A percentile compares a stretch with the other conserved stretches of the same genome.
phyloP scores from a whole-genome alignment of 2,797 vertebrate genomes.

The Agapornis canus region DNA sequence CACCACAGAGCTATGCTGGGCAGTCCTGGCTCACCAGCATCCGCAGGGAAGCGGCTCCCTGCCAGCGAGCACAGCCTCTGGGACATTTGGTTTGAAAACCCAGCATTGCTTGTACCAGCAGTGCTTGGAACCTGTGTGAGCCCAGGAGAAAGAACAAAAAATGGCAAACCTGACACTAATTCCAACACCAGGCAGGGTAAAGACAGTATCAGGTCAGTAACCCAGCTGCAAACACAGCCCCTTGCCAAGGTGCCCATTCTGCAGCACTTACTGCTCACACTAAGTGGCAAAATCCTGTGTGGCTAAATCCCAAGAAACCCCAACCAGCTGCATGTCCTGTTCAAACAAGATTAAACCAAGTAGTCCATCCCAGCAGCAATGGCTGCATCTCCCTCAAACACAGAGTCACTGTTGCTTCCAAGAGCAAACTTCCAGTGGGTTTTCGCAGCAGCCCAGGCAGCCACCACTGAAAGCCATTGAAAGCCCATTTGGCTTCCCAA shows the following conservation, averaged over 20 bases:
- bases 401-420: neutral
- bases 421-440: neutral
- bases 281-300: neutral
- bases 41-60: neutral
- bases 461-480: neutral
- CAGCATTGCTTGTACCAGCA: neutral
- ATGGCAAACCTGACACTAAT: neutral
- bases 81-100: neutral
- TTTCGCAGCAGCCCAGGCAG: neutral
- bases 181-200: neutral
- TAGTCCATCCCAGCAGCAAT: neutral
- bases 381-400: neutral
- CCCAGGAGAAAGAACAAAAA: neutral
- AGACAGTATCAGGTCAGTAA: neutral
- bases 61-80: neutral
- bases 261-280: neutral
- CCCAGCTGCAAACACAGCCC: neutral
- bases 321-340: neutral
- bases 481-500: neutral
- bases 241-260: neutral
- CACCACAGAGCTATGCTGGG: neutral
- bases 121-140: neutral
- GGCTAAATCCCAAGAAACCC: neutral
- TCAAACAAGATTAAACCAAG: neutral
- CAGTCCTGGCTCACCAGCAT: neutral